These are phyloP conservation scores for Drosophila koepferae DNA, from an alignment of 2,888 invertebrate species.

Conservation along the genomic window DNA sequence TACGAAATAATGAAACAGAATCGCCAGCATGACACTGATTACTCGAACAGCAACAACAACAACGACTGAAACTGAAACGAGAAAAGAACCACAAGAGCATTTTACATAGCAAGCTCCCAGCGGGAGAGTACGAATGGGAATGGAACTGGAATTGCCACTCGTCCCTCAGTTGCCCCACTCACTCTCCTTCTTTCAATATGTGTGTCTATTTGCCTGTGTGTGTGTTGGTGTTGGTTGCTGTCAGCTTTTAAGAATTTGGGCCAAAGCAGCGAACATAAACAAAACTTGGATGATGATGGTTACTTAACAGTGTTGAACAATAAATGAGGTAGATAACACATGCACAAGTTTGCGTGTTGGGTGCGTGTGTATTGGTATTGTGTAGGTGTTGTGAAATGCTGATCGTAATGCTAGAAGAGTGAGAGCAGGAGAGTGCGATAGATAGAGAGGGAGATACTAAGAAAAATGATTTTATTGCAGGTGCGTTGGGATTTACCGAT, in stretches of 20 bases:
- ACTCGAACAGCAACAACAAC: slow-evolving; percentile 36
- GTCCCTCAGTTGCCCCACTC: background rate
- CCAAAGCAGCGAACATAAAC: slow-evolving; percentile 74
- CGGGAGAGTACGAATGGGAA: slow-evolving; percentile 35
- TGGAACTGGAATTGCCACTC: slow-evolving; percentile 33
- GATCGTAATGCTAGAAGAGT: slow-evolving; percentile 16
- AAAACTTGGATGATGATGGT: slow-evolving; percentile 72
- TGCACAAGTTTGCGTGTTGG: slow-evolving; percentile 9
- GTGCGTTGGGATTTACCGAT: slow-evolving; percentile 31
- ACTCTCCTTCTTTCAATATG: background rate
- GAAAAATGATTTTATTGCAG: slow-evolving; percentile 22
- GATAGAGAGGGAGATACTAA: background rate
- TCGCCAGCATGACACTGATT: slow-evolving; percentile 79
- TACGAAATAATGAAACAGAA: slow-evolving; percentile 76
- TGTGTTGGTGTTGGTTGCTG: slow-evolving; percentile 42
- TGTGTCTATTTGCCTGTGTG: background rate
- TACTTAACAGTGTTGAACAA: slow-evolving; percentile 77
- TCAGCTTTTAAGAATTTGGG: slow-evolving; percentile 74
- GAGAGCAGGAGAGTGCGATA: background rate
- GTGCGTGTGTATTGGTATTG: slow-evolving; percentile 18
- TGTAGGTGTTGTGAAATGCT: slow-evolving; percentile 49
- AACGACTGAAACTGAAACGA: slow-evolving; percentile 44
- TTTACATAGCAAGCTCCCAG: slow-evolving; percentile 53
- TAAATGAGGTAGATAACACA: slow-evolving; percentile 50
- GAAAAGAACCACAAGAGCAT: slow-evolving; percentile 37